Evolutionary conservation across 2,888 invertebrate species (phyloP).

Genomic region (Papilio demoleus): DNA sequence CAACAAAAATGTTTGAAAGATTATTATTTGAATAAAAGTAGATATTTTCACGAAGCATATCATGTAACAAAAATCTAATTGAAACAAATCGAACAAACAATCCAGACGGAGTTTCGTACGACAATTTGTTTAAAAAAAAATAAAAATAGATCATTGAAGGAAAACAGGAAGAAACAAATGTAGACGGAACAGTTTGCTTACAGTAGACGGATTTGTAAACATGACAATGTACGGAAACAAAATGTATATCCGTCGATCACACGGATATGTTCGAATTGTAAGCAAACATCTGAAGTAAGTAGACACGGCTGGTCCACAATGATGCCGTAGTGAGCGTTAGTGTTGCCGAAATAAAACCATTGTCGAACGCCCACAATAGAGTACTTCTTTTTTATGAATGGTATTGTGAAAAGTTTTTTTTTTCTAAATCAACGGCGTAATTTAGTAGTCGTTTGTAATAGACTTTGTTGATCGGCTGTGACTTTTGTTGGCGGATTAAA

Average conservation of each 20-base stretch:
- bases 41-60: too few species aligned
- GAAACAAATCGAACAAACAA: too few species aligned
- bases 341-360: constrained; percentile 35
- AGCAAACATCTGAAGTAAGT: constrained; percentile 33
- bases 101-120: background rate
- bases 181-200: background rate
- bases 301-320: constrained; percentile 28
- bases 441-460: constrained; percentile 46
- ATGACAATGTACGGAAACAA: constrained; percentile 28
- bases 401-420: constrained; percentile 43
- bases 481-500: constrained; percentile 31
- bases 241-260: constrained; percentile 27
- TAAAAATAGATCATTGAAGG: background rate
- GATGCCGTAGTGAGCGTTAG: constrained; percentile 2
- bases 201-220: constrained; percentile 28
- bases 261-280: constrained; percentile 22
- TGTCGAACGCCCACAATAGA: constrained; percentile 38
- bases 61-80: too few species aligned
- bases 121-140: background rate
- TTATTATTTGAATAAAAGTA: too few species aligned
- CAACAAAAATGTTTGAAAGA: too few species aligned
- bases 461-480: constrained; percentile 45
- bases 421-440: constrained; percentile 46
- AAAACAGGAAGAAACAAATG: constrained; percentile 10
- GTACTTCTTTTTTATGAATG: constrained; percentile 46